These are phyloP conservation scores for Callyntrura sp. DNA, from an alignment of 2,888 invertebrate species.

Conservation along the genomic window DNA sequence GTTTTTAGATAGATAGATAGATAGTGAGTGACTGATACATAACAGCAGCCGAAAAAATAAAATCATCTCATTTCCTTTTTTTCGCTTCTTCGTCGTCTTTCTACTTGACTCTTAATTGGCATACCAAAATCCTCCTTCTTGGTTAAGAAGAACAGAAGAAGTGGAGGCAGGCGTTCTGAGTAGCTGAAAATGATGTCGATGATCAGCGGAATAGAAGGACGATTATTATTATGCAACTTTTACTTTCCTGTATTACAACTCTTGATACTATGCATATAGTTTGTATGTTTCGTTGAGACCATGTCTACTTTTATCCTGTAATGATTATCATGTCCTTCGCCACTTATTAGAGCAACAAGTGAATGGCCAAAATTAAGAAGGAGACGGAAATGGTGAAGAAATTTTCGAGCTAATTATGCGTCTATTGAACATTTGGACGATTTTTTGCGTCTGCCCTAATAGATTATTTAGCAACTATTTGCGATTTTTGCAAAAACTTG, in stretches of 20 bases:
- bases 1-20: conserved; percentile 45
- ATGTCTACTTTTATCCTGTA: neutral
- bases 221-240: conserved; percentile 68
- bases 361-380: neutral
- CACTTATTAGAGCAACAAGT: neutral
- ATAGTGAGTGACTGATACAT: conserved; percentile 55
- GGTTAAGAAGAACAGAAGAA: conserved; percentile 36
- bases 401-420: neutral
- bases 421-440: neutral
- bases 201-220: conserved; percentile 59
- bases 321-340: neutral
- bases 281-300: neutral
- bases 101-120: conserved; percentile 84
- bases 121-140: conserved; percentile 82
- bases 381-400: neutral
- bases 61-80: conserved; percentile 58
- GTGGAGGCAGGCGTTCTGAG: conserved; percentile 18
- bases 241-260: conserved; percentile 63
- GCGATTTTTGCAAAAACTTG: conserved; percentile 13
- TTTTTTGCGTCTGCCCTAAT: conserved; percentile 6
- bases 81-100: conserved; percentile 68
- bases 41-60: conserved; percentile 33
- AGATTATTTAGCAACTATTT: conserved; percentile 27
- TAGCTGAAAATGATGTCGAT: conserved; percentile 40
- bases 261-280: neutral